phyloP scores from a whole-genome alignment of 1,140 invertebrate species.

The Pteromalus puparum region DNA sequence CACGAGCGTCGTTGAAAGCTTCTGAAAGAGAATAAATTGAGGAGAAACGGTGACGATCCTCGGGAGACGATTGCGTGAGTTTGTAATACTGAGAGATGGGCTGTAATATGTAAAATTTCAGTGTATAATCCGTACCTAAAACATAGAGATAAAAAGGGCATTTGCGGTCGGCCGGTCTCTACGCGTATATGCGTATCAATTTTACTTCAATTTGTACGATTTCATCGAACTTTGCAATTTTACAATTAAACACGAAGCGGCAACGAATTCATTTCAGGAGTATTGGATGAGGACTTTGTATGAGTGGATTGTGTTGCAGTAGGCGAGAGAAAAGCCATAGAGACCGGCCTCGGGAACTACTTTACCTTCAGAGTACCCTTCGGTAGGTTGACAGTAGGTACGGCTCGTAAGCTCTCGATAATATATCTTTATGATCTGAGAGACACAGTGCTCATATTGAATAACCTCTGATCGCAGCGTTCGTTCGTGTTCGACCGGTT shows the following conservation, averaged over 20 bases:
- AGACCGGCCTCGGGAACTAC: constrained; percentile 75
- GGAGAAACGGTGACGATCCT: constrained; percentile 50
- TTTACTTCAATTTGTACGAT: background rate
- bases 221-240: background rate
- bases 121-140: constrained; percentile 74
- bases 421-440: constrained; percentile 71
- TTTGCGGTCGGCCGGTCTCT: constrained; percentile 70
- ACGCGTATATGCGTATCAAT: background rate
- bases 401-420: constrained; percentile 74
- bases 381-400: constrained; percentile 73
- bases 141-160: constrained; percentile 70
- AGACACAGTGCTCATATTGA: constrained; percentile 73
- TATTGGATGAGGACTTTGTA: background rate
- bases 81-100: constrained; percentile 64
- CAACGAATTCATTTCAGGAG: background rate
- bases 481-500: constrained; percentile 47
- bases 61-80: constrained; percentile 7
- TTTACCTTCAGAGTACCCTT: constrained; percentile 75
- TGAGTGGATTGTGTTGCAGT: constrained; percentile 2
- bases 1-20: background rate
- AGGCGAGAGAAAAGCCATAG: constrained; percentile 51
- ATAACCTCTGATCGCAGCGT: constrained; percentile 66
- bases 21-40: background rate
- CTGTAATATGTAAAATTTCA: constrained; percentile 67
- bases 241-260: background rate